Percentiles rank a stretch among this genome's conserved stretches.
Evolutionary conservation across 2,888 invertebrate species (phyloP).

Genomic region (Meiosimyza decipiens): DNA sequence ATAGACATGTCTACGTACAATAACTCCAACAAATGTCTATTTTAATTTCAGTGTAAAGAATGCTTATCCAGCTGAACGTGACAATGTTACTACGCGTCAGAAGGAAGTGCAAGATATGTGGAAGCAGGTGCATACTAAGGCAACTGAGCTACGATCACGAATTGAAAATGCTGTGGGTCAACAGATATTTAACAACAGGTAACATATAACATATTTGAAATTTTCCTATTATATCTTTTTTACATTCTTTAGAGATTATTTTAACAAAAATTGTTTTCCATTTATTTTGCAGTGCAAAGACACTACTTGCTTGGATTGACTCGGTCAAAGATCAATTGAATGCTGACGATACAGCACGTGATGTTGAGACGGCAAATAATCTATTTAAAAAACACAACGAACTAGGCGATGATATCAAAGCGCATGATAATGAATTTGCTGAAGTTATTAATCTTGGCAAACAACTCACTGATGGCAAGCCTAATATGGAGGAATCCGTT

Average conservation of each 20-base stretch:
- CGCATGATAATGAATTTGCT: conserved; percentile 88
- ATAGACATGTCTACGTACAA: background rate
- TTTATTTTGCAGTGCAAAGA: conserved; percentile 75
- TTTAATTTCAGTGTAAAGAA: conserved; percentile 77
- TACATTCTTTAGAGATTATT: background rate
- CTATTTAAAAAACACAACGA: conserved; percentile 92
- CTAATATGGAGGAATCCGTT: conserved; percentile 79
- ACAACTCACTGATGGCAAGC: conserved; percentile 80
- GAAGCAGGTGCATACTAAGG: conserved; percentile 88
- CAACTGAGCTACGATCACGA: conserved; percentile 82
- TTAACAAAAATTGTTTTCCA: background rate
- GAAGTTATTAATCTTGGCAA: conserved; percentile 84
- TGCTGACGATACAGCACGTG: conserved; percentile 82
- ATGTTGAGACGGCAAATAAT: conserved; percentile 92
- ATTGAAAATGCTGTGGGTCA: conserved; percentile 95
- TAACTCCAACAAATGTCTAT: background rate
- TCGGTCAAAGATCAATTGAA: conserved; percentile 83
- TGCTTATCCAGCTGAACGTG: conserved; percentile 90
- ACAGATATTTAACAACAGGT: conserved; percentile 74
- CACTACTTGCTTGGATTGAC: conserved; percentile 84
- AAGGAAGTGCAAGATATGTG: conserved; percentile 88
- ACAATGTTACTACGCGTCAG: conserved; percentile 86
- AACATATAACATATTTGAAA: background rate
- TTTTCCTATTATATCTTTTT: background rate
- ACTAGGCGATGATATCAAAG: conserved; percentile 88